Evolutionary conservation across 2,888 invertebrate species (phyloP).

Genomic region (Athalia circularis): DNA sequence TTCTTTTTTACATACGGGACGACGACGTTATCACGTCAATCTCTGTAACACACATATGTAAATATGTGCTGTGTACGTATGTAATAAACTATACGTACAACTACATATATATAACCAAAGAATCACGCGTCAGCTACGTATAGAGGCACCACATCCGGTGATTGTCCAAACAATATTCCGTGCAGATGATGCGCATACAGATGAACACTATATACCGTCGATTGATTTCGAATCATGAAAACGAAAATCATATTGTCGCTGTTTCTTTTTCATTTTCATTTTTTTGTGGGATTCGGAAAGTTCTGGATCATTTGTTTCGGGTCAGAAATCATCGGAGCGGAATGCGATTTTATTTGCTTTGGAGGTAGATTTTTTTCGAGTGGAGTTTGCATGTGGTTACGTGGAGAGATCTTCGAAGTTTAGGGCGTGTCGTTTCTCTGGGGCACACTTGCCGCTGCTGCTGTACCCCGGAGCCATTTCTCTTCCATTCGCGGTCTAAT

Average conservation of each 20-base stretch:
- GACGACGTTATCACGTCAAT: conserved; percentile 27
- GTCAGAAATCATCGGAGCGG: too few relatives aligned
- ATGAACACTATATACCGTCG: background rate
- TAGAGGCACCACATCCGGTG: conserved; percentile 16
- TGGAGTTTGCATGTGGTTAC: background rate
- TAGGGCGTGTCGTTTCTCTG: background rate
- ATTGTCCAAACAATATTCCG: conserved; percentile 24
- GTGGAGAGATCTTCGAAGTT: background rate
- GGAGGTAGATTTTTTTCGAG: background rate
- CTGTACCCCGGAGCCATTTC: conserved; percentile 24
- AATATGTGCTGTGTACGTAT: background rate
- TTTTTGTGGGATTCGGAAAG: too few relatives aligned
- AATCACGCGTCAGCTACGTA: conserved; percentile 16
- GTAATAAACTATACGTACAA: background rate
- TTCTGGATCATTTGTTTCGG: too few relatives aligned
- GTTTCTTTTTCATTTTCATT: background rate
- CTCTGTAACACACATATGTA: background rate
- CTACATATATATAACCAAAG: background rate
- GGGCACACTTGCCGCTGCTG: background rate
- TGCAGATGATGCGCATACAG: conserved; percentile 7
- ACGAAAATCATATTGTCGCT: background rate
- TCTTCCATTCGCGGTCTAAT: conserved; percentile 41
- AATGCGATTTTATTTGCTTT: background rate
- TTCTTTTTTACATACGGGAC: background rate
- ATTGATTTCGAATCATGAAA: background rate